These are phyloP conservation scores for Pterostichus madidus DNA, from an alignment of 2,888 invertebrate genomes.

Conservation along the genomic window DNA sequence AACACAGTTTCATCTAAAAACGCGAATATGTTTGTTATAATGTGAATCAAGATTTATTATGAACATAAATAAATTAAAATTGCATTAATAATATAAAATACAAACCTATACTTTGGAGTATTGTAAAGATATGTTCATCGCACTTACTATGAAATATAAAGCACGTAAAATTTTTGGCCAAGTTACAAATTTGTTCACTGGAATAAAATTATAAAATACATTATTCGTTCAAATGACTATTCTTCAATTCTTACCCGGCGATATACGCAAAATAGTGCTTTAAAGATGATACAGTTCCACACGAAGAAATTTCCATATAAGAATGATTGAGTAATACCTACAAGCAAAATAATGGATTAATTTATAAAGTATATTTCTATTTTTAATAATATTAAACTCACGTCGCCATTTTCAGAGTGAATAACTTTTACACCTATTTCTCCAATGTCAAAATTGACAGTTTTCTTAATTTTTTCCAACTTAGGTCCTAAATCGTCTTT, in stretches of 20 bases:
- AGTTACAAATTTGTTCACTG: slow-evolving; percentile 77
- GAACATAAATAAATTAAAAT: background rate
- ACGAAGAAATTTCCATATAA: slow-evolving; percentile 84
- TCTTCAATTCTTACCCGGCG: slow-evolving; percentile 78
- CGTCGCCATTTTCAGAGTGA: slow-evolving; percentile 74
- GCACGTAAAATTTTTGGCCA: slow-evolving; percentile 77
- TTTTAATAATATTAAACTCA: slow-evolving; percentile 70
- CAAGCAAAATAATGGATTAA: slow-evolving; percentile 69
- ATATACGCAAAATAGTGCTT: slow-evolving; percentile 82
- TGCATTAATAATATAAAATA: slow-evolving; percentile 29
- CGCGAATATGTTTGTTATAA: too few relatives aligned
- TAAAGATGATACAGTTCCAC: slow-evolving; percentile 80
- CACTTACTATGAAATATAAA: slow-evolving; percentile 77
- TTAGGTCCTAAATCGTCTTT: slow-evolving; percentile 64
- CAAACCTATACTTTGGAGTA: slow-evolving; percentile 78
- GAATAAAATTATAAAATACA: slow-evolving; percentile 70
- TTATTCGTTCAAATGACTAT: background rate
- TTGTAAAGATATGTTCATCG: slow-evolving; percentile 76
- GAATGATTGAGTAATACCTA: slow-evolving; percentile 80
- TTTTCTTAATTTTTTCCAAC: slow-evolving; percentile 71
- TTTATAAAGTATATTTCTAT: background rate
- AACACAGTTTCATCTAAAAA: too few relatives aligned
- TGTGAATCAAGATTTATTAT: background rate
- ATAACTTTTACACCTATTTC: slow-evolving; percentile 79
- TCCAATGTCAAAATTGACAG: slow-evolving; percentile 78